Base-by-base conservation (phyloP, 2,113 vertebrate species). In the Bolborhynchus lineola region DNA sequence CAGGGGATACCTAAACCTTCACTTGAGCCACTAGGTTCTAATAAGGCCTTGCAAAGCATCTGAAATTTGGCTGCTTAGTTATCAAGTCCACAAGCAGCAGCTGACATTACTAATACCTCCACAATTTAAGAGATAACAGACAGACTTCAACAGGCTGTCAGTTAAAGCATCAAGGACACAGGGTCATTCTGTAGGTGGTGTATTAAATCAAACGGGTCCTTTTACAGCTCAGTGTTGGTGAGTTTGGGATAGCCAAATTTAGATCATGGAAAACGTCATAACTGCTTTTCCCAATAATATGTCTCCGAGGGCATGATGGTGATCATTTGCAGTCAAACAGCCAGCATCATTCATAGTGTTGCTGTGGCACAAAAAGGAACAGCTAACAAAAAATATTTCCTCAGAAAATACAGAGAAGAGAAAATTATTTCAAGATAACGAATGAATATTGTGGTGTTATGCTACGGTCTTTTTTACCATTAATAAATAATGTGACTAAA, bases 401-500 rank as follows among this genome's bases (percentile, higher is more conserved):
- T 86, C 42, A 67, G 68, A 82, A 81, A 82, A 67, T 68, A 62
- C 3, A 18, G 29, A 89, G 83, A 50, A 55, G 3, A 70, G 35
- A 95, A 93, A 95, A 77, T 69, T 9, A 64, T 52, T 95, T 53
- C 49, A 94, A 95, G 77, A 91, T 79, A 95, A 91, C 67, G 89
- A 92, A 94, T 92, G 47, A 97, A 88, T 89, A 96, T 46, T 82
- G 57, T 94, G 70, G 49, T 24, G 31, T 95, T 97, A 97, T 96
- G 93, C 77, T 92, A 91, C 93, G 90, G 68, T 94, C 68, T 97
- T 96, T 97, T 94, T 71, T 63, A 62, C 69, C 88, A 84, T 85
- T 97, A 96, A 97, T 97, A 97, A 95, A 68, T 37, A 94, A 94
- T 60, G 89, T 75, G 53, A 97, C 98, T 97, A 98, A 97, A 97